These are phyloP conservation scores for Phalacrocorax carbo DNA, from an alignment of 2,113 vertebrate genomes.

Conservation along the genomic window DNA sequence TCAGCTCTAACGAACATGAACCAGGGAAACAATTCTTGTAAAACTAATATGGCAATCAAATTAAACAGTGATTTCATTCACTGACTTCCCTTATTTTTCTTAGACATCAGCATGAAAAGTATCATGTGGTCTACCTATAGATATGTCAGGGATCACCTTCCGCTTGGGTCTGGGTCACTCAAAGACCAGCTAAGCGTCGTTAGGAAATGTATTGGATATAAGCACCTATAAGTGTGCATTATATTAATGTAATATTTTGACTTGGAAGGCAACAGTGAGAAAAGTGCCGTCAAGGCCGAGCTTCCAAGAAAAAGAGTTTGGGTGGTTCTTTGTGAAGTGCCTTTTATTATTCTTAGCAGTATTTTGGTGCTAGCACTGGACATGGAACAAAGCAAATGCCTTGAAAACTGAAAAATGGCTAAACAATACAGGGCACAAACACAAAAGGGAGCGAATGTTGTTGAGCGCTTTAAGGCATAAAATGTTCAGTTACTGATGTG, in stretches of 20 bases:
- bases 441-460: background rate
- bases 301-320: background rate
- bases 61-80: background rate
- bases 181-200: background rate
- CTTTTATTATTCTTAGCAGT: background rate
- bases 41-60: background rate
- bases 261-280: background rate
- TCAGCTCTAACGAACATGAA: background rate
- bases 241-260: background rate
- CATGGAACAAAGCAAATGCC: background rate
- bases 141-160: background rate
- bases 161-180: background rate
- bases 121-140: background rate
- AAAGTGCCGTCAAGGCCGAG: background rate
- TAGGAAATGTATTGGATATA: background rate
- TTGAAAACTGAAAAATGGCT: background rate
- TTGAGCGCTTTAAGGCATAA: background rate
- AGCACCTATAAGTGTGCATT: background rate
- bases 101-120: background rate
- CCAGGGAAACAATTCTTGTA: background rate
- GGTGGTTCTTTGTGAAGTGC: background rate
- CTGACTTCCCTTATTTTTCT: background rate
- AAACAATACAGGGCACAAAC: background rate
- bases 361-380: background rate
- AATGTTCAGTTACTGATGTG: background rate